Evolutionary conservation across 2,888 invertebrate genomes (phyloP), one percentile per base, ranked within the genome.

Genomic region (Penaeus monodon): DNA sequence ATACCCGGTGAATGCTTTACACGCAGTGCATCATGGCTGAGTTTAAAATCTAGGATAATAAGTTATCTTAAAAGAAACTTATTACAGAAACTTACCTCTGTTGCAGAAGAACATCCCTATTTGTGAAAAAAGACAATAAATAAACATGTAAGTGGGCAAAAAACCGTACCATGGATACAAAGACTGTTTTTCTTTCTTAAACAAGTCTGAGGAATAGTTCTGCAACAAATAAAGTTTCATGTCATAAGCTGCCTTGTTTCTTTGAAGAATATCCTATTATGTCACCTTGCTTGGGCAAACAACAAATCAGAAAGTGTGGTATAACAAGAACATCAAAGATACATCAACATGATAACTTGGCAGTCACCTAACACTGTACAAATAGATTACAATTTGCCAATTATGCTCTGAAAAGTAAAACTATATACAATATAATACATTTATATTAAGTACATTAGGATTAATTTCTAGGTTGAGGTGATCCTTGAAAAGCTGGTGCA

Each of bases 311-410:
- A 82, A 57, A 73, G n/a, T 82, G 70, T 70, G 68, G 57, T 63
- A 63, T 86, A 86, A 86, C 86, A 86, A 86, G 86, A 86, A 81
- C 82, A 86, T 81, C 78, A 82, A 86, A 86, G 86, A 82, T 77
- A 76, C 78, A 86, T 49, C 78, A 73, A 78, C 76, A 63, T 81
- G 76, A 65, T 76, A 74, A 82, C 78, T 66, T 64, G 86, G 66
- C 82, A 86, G 77, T 82, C 86, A 77, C 63, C 86, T 86, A 86
- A 86, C 86, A 86, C 86, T 86, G 86, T 86, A 86, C 86, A 86
- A 86, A 82, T 78, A 70, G 86, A 77, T 77, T 70, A 86, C 81
- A 81, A 65, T 81, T 81, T 86, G 76, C 82, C 82, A 86, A 82
- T 82, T 86, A 86, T 86, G 82, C 78, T 78, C 63, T 81, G 63